Evolutionary conservation across 2,113 vertebrate genomes (phyloP), one percentile per base, ranked within the genome.

Genomic region (Illadopsis cleaveri): DNA sequence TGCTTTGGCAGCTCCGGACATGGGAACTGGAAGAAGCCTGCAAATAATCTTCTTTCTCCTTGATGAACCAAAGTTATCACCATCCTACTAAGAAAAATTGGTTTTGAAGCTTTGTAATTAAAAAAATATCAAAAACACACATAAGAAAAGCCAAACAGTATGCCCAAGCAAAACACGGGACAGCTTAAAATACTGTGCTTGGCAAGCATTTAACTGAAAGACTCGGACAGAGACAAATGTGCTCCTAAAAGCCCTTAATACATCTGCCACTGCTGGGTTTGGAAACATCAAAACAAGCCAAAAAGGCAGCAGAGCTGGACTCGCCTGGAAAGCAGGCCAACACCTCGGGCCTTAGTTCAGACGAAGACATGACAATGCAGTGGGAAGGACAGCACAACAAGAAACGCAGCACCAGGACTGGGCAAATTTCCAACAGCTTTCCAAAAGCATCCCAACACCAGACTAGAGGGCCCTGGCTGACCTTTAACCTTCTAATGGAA

Each of bases 161-260:
- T 45, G 6, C 33, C 33, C 28, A 65, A 65, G 17, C 16, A 66
- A 82, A 91, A 84, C 10, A 70, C 10, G 3, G 31, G 11, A 75
- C 91, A 86, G 25, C 16, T 73, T 72, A 48, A 86, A 86, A 53
- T 38, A 54, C 17, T 48, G 45, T 20, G 65, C 0, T 0, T 4
- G 23, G 50, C 54, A 69, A 82, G 35, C 15, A 56, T 13, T 76
- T 86, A 82, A 72, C 30, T 8, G 19, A 54, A 73, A 76, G 33
- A 54, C 37, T 48, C 1, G 0, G 57, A 50, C 1, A 48, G 40
- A 24, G 25, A 33, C 9, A 62, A 84, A n/a, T 0, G 10, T 19
- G 13, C 27, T 66, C 48, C 23, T 20, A 71, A 86, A 84, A 37
- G 18, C n/a, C 35, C 53, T 47, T 54, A 70, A 58, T 11, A 24